Evolutionary conservation across 2,888 invertebrate genomes (phyloP).

Genomic region (Dasysyrphus albostriatus): DNA sequence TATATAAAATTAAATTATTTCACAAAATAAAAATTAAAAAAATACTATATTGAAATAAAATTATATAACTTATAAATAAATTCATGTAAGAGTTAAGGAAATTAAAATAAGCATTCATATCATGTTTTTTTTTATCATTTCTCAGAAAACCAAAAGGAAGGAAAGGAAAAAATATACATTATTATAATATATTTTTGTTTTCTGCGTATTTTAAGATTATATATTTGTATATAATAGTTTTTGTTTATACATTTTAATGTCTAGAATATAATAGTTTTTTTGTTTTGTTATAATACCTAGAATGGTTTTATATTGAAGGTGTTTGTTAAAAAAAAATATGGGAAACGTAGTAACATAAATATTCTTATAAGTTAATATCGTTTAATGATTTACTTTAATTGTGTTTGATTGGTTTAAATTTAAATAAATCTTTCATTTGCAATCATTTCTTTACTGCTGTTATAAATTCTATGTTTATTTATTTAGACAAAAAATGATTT

Average conservation of each 20-base stretch:
- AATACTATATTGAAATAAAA: conserved; percentile 48
- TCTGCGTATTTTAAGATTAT: conserved; percentile 30
- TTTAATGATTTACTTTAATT: conserved; percentile 27
- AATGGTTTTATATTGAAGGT: conserved; percentile 44
- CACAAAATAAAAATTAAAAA: conserved; percentile 47
- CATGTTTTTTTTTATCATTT: conserved; percentile 31
- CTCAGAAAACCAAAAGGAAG: conserved; percentile 34
- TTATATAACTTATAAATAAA: conserved; percentile 67
- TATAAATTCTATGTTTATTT: conserved; percentile 9
- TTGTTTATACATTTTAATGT: conserved; percentile 58
- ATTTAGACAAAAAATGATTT: conserved; percentile 31
- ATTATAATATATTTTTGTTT: conserved; percentile 37
- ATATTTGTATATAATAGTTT: conserved; percentile 18
- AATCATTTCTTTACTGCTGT: conserved; percentile 13
- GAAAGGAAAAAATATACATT: conserved; percentile 69
- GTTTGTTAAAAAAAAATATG: conserved; percentile 36
- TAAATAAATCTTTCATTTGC: conserved; percentile 27
- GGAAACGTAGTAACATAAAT: conserved; percentile 55
- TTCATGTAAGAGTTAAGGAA: conserved; percentile 69
- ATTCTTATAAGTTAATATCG: conserved; percentile 54
- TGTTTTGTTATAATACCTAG: conserved; percentile 53
- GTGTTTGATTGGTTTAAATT: conserved; percentile 20
- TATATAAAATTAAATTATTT: conserved; percentile 69
- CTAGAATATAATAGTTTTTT: conserved; percentile 37
- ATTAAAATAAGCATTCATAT: conserved; percentile 59